Conservation (phyloP, 2,888 invertebrate species). For the Hirtodrosophila trivittata region DNA sequence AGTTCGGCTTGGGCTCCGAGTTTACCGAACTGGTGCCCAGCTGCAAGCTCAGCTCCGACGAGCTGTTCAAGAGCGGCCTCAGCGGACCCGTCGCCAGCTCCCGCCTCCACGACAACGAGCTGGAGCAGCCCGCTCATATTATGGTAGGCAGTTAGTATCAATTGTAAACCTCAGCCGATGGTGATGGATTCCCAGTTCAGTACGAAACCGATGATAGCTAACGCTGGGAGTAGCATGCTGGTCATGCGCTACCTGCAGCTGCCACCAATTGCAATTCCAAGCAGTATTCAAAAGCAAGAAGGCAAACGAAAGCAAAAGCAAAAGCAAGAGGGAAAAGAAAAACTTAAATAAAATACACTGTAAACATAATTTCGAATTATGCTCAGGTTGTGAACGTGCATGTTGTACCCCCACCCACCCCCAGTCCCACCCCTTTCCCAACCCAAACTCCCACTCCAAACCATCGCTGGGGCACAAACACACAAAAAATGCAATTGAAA, state of each 20-base stretch:
- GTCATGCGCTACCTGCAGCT: constrained; percentile 44
- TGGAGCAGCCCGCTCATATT: constrained; percentile 86
- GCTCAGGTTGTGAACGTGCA: constrained; percentile 84
- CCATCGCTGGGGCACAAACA: constrained; percentile 39
- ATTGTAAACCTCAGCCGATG: constrained; percentile 67
- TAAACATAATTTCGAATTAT: constrained; percentile 64
- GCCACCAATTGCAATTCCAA: constrained; percentile 53
- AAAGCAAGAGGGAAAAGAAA: constrained; percentile 30
- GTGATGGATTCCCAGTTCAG: too few relatives aligned
- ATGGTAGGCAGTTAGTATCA: constrained; percentile 85
- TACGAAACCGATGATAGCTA: not conserved
- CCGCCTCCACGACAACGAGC: constrained; percentile 83
- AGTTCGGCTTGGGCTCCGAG: constrained; percentile 85
- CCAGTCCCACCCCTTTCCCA: not conserved
- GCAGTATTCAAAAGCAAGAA: constrained; percentile 66
- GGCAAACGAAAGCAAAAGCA: constrained; percentile 16
- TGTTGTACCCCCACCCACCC: constrained; percentile 18
- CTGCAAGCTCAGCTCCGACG: constrained; percentile 86
- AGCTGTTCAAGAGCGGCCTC: constrained; percentile 84
- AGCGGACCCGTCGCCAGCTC: constrained; percentile 81
- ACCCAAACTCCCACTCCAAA: constrained; percentile 17
- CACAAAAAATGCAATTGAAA: constrained; percentile 57
- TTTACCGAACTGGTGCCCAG: constrained; percentile 85
- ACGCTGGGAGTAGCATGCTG: constrained; percentile 54
- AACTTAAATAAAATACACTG: constrained; percentile 7